Evolutionary conservation across 2,888 invertebrate species (phyloP).

Genomic region (Drosophila rellima): DNA sequence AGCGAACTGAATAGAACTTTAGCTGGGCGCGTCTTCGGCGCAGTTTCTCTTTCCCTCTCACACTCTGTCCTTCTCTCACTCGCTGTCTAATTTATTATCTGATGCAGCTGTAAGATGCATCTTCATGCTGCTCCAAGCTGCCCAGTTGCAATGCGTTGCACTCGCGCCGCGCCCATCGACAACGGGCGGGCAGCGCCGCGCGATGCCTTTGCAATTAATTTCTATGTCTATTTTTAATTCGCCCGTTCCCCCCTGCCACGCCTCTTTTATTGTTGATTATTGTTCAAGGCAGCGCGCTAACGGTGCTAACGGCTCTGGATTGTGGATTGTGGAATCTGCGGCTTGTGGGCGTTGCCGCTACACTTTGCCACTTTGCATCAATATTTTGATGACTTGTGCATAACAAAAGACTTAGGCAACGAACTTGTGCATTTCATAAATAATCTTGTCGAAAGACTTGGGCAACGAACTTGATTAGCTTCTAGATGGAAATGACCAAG

Average conservation of each 20-base stretch:
- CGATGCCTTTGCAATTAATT: conserved; percentile 69
- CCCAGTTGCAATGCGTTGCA: conserved; percentile 55
- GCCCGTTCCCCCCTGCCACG: conserved; percentile 15
- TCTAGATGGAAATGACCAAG: conserved; percentile 23
- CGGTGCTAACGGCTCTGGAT: conserved; percentile 38
- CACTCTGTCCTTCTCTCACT: neutral
- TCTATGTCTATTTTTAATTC: conserved; percentile 73
- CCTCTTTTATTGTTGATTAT: conserved; percentile 45
- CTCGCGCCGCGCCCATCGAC: conserved; percentile 50
- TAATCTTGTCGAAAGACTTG: conserved; percentile 4
- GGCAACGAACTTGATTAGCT: conserved; percentile 38
- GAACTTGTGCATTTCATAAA: conserved; percentile 25
- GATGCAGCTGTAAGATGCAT: conserved; percentile 61
- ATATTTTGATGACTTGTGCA: conserved; percentile 45
- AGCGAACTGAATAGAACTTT: conserved; percentile 10
- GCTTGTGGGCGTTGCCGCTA: conserved; percentile 32
- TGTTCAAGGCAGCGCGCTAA: conserved; percentile 37
- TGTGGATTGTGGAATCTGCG: conserved; percentile 7
- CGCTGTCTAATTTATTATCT: conserved; percentile 65
- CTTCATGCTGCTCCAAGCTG: conserved; percentile 39
- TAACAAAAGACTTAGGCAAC: conserved; percentile 40
- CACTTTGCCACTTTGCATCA: conserved; percentile 45
- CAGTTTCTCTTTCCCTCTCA: neutral
- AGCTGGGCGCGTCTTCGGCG: conserved; percentile 33
- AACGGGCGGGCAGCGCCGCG: conserved; percentile 16